These are phyloP conservation scores for Portevinia maculata DNA, from an alignment of 2,888 invertebrate genomes.

Conservation along the genomic window DNA sequence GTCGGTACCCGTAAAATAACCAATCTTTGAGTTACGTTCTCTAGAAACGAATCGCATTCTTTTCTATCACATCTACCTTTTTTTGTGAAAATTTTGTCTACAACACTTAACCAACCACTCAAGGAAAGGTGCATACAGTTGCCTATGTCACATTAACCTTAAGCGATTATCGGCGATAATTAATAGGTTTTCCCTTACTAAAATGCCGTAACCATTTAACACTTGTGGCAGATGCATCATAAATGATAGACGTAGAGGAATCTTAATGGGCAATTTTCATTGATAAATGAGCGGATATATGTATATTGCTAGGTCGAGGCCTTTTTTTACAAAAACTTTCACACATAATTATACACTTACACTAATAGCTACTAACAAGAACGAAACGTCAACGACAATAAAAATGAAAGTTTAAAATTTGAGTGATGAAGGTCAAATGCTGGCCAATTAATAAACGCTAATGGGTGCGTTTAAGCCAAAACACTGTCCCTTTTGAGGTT, in stretches of 20 bases:
- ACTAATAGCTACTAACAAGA: background rate
- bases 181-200: too few relatives aligned
- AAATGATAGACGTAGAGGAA: constrained; percentile 1
- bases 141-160: too few relatives aligned
- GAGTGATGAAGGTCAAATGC: constrained; percentile 49
- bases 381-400: constrained; percentile 4
- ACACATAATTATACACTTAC: constrained; percentile 10
- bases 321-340: constrained; percentile 17
- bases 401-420: constrained; percentile 35
- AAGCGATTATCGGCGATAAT: background rate
- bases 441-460: constrained; percentile 52
- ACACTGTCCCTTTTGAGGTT: constrained; percentile 34
- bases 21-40: too few relatives aligned
- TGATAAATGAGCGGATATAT: background rate
- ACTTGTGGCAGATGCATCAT: background rate
- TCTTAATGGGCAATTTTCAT: constrained; percentile 7
- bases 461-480: constrained; percentile 40
- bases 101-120: too few relatives aligned
- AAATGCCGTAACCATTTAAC: background rate
- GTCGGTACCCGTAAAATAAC: too few relatives aligned
- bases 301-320: background rate
- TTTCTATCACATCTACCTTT: too few relatives aligned
- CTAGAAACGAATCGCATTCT: too few relatives aligned
- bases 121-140: too few relatives aligned
- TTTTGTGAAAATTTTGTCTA: too few relatives aligned